phyloP scores from a whole-genome alignment of 1,140 invertebrate species.

The Scaptomyza graminum region DNA sequence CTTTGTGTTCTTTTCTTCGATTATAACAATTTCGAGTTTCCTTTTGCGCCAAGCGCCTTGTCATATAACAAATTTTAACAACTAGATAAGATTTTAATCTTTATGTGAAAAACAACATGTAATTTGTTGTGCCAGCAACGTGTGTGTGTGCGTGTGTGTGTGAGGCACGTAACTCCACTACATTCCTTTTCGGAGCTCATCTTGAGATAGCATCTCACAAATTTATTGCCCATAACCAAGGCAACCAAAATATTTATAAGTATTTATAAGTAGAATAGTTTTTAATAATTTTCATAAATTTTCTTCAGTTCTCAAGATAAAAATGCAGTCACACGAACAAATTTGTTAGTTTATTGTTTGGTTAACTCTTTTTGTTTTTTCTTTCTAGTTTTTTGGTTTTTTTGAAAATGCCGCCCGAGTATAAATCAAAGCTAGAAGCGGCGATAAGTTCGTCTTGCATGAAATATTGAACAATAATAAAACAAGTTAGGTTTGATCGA shows the following conservation, averaged over 20 bases:
- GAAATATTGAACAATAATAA: conserved; percentile 12
- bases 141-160: conserved; percentile 34
- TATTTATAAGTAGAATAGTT: conserved; percentile 60
- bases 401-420: conserved; percentile 68
- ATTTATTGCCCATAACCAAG: conserved; percentile 77
- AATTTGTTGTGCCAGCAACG: conserved; percentile 66
- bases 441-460: conserved; percentile 59
- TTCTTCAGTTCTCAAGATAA: conserved; percentile 31
- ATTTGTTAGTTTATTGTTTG: conserved; percentile 6
- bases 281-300: conserved; percentile 82
- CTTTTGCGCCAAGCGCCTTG: conserved; percentile 74
- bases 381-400: conserved; percentile 27
- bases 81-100: conserved; percentile 80
- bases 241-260: conserved; percentile 66
- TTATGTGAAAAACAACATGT: conserved; percentile 83
- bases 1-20: conserved; percentile 43
- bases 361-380: conserved; percentile 38
- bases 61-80: conserved; percentile 79
- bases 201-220: conserved; percentile 79
- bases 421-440: conserved; percentile 70
- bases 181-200: conserved; percentile 53
- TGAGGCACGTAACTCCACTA: conserved; percentile 34
- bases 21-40: conserved; percentile 48
- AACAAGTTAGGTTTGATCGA: background rate
- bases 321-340: conserved; percentile 15